Base-by-base conservation (phyloP, 2,797 vertebrate species). In the Cyprinodon diabolis region DNA sequence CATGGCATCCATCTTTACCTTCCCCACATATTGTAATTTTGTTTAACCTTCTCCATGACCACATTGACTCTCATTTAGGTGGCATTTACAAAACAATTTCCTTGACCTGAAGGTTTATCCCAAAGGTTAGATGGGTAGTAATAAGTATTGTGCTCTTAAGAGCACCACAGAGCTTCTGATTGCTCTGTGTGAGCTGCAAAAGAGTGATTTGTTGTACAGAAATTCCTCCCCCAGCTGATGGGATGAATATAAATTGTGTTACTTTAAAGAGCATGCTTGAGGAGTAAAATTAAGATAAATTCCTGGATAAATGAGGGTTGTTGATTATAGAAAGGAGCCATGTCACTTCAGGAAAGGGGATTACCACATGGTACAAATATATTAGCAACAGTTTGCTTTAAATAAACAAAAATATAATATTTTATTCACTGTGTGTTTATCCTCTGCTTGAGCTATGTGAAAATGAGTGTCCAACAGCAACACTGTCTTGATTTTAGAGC, bases 221-320 rank as follows among this genome's bases (percentile, higher is more conserved):
- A 79, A 78, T 5, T 84, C 55, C 58, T 83, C 80, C 86, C 85
- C 0, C 63, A 87, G 84, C 85, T 82, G 76, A 62, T 56, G 66
- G 56, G 72, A 68, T 84, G 84, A 87, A 89, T 90, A 78, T 81
- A 76, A 85, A 87, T 75, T 13, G 60, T 51, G 65, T 54, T 51
- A 75, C 82, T 80, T 71, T 87, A 79, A 84, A 84, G 65, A 80
- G 58, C 69, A 58, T 43, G 74, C 78, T 82, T 15, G 74, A 69
- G 74, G 75, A 83, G 66, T 21, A 73, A 88, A 78, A 90, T 88
- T 85, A 79, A 86, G 83, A 90, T 90, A 78, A 76, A 91, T 88
- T 86, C 80, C 87, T 78, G 75, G 78, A 79, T 88, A 89, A 88
- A 80, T 87, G 77, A 85, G 72, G 68, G 72, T 76, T 81, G 70